phyloP scores from a whole-genome alignment of 1,140 invertebrate genomes.

The Zaprionus davidi region DNA sequence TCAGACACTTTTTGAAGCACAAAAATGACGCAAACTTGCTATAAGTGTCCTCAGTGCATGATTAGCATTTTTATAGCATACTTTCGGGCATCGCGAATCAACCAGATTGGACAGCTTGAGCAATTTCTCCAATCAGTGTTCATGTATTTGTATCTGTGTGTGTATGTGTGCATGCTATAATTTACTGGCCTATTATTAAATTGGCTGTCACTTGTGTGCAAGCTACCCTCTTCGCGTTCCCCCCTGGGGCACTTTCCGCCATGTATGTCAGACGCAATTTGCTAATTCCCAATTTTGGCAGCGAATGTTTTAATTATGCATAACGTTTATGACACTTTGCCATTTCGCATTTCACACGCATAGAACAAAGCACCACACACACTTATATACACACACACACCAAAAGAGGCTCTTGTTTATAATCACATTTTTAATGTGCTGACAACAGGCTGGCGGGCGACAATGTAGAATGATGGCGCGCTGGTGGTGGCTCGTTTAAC shows the following conservation, averaged over 20 bases:
- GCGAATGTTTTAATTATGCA: conserved; percentile 72
- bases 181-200: conserved; percentile 7
- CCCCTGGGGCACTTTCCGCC: background rate
- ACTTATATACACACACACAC: no score
- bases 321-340: conserved; percentile 64
- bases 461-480: conserved; percentile 30
- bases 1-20: background rate
- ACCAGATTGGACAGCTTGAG: background rate
- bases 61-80: conserved; percentile 4
- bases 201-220: background rate
- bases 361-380: conserved; percentile 31
- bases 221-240: no score
- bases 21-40: background rate
- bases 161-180: background rate
- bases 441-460: conserved; percentile 43
- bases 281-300: conserved; percentile 62
- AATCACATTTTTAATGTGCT: conserved; percentile 75
- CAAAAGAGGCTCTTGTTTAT: conserved; percentile 36
- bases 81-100: conserved; percentile 4
- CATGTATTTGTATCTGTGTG: no score
- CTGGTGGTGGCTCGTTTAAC: conserved; percentile 29
- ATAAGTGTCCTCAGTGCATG: background rate
- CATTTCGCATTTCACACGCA: conserved; percentile 49
- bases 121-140: background rate
- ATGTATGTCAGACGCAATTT: conserved; percentile 45